Base-by-base conservation (phyloP, 2,888 invertebrate genomes). In the Unio delphinus region DNA sequence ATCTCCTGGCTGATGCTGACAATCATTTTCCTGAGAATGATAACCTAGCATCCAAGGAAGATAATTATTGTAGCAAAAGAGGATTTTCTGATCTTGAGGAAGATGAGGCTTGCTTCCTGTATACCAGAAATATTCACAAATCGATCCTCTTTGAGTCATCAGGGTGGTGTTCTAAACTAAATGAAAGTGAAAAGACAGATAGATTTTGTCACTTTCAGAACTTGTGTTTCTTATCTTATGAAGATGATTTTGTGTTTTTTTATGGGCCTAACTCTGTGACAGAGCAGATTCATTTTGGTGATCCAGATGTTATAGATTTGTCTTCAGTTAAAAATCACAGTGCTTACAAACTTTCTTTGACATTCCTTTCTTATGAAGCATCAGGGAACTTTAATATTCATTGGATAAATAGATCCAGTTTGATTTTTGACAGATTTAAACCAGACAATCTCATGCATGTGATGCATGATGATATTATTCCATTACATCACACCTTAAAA, bases 391-490 rank as follows among this genome's bases (percentile, higher is more conserved):
- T 87, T 67, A 75, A 74, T 20, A 69, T 85, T 11, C 70, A 67
- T 1, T 80, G 81, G 68, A 55, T 85, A 15, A 63, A 74, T 8
- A 77, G 80, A 17, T 76, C 74, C 26, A 83, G 82, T 55, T 78
- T 91, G 55, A 72, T 90, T 6, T 78, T 91, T 28, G 85, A 83
- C 63, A 84, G 91, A 17, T 92, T 92, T 78, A 91, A 91, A 76
- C 90, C 91, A 4, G 91, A 91, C 75, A 92, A 92, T 81, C 80
- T 92, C n/a, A 91, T 92, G 91, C 92, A 92, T 85, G 90, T 90
- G 15, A 81, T 92, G 59, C 92, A 92, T 82, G 92, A 92, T 84
- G 92, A 92, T 79, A 80, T 92, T 4, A 74, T 92, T 23, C 92
- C 92, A 4, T 70, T 91, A 20, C 90, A 83, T 80, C 73, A 84